Evolutionary conservation across 2,113 vertebrate genomes (phyloP).

Genomic region (Eublepharis macularius): DNA sequence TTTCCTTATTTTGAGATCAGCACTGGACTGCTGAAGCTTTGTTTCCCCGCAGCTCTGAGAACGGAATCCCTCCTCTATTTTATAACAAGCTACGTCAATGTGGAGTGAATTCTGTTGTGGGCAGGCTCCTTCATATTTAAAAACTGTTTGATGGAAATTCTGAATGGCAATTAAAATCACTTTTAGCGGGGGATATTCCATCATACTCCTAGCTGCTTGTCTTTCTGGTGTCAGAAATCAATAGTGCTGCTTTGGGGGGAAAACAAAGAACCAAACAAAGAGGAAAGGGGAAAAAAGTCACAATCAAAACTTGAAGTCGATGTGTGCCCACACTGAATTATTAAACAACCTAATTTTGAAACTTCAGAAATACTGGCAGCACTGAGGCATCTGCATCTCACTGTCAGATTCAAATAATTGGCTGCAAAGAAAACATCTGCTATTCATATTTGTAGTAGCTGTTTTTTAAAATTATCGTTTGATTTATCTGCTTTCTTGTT

Average conservation of each 20-base stretch:
- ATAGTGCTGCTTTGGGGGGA: slow-evolving; percentile 4
- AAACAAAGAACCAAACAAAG: slow-evolving; percentile 34
- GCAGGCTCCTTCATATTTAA: neutral
- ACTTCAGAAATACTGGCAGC: slow-evolving; percentile 19
- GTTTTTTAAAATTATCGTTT: neutral
- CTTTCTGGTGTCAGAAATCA: slow-evolving; percentile 49
- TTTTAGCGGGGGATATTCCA: neutral
- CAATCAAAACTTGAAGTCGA: slow-evolving; percentile 8
- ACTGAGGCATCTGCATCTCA: slow-evolving; percentile 28
- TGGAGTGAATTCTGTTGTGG: neutral
- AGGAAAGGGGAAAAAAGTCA: slow-evolving; percentile 27
- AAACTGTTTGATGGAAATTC: neutral
- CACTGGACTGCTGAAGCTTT: neutral
- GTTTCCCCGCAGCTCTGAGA: neutral
- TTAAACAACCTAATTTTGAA: slow-evolving; percentile 51
- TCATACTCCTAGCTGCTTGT: slow-evolving; percentile 29
- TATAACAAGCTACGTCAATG: neutral
- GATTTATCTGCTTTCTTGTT: neutral
- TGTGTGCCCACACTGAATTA: neutral
- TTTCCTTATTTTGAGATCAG: neutral
- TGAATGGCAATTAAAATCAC: slow-evolving; percentile 34
- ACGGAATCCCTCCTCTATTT: neutral
- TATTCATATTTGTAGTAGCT: neutral
- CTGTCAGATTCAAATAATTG: slow-evolving; percentile 22
- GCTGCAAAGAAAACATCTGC: neutral